Conservation (phyloP, 2,888 invertebrate genomes). For the Andrena fulva region DNA sequence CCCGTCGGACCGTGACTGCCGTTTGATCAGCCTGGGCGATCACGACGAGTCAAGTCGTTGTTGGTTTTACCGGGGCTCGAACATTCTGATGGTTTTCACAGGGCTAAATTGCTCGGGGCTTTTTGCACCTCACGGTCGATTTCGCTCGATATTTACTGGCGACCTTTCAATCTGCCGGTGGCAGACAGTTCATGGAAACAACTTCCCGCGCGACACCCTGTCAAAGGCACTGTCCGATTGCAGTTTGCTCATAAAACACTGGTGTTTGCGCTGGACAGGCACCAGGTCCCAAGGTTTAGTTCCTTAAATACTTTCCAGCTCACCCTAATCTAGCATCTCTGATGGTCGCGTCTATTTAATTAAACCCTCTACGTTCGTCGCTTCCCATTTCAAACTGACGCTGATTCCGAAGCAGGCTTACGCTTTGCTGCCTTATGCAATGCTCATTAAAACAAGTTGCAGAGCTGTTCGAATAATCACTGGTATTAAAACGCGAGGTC, state of each 20-base stretch:
- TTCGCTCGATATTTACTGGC: slow-evolving; percentile 56
- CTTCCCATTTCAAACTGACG: neutral
- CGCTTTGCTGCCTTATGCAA: neutral
- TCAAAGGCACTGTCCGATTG: neutral
- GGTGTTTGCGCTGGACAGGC: neutral
- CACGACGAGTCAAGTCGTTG: slow-evolving; percentile 60
- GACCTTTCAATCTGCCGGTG: neutral
- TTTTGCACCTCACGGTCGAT: slow-evolving; percentile 65
- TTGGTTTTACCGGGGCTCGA: slow-evolving; percentile 57
- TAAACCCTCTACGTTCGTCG: no score
- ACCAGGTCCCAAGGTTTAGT: no score
- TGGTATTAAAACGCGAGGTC: neutral
- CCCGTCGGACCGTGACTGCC: slow-evolving; percentile 69
- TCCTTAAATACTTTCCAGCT: no score
- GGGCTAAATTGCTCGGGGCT: slow-evolving; percentile 39
- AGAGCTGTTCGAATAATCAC: neutral
- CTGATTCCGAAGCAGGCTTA: no score
- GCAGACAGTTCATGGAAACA: neutral
- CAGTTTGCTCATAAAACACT: neutral
- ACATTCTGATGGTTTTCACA: slow-evolving; percentile 27
- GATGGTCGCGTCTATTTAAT: no score
- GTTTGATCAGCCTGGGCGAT: slow-evolving; percentile 35
- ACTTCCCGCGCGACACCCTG: neutral
- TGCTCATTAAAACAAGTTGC: neutral
- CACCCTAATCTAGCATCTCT: no score